These are phyloP conservation scores for Tenebrio molitor DNA, from an alignment of 1,140 invertebrate species.

Conservation along the genomic window DNA sequence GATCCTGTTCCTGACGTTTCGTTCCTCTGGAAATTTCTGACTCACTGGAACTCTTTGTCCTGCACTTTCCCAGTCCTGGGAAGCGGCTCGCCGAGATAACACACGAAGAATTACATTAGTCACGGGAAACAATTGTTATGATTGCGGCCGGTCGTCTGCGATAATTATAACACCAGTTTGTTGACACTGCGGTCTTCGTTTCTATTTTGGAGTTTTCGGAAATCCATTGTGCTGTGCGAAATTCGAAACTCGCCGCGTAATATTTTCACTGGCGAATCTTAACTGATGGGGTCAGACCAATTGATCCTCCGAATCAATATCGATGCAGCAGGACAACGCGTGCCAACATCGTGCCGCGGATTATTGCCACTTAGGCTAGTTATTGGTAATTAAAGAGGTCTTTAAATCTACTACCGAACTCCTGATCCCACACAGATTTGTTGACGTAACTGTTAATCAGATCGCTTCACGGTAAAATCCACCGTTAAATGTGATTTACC, in stretches of 20 bases:
- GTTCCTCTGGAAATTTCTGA: slow-evolving; percentile 4
- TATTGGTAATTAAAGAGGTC: neutral
- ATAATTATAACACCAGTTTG: slow-evolving; percentile 15
- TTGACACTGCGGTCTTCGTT: neutral
- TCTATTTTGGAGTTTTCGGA: too few relatives aligned
- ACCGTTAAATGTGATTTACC: slow-evolving; percentile 9
- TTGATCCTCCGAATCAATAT: slow-evolving; percentile 25
- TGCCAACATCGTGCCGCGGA: slow-evolving; percentile 1
- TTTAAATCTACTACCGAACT: too few relatives aligned
- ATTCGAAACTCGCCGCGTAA: neutral
- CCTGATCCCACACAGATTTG: too few relatives aligned
- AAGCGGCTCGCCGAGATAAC: slow-evolving; percentile 1
- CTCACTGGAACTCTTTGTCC: too few relatives aligned
- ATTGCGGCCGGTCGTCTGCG: neutral
- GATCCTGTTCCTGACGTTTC: neutral
- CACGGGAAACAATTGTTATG: slow-evolving; percentile 24
- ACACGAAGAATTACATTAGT: slow-evolving; percentile 17
- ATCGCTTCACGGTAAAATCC: slow-evolving; percentile 12
- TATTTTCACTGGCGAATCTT: slow-evolving; percentile 26
- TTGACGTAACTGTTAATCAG: slow-evolving; percentile 25
- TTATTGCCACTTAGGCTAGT: neutral
- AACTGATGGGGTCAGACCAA: slow-evolving; percentile 12
- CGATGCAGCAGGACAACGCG: slow-evolving; percentile 23
- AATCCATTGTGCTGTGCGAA: neutral
- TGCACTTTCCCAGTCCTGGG: too few relatives aligned